These are phyloP conservation scores for Teleopsis dalmanni DNA, from an alignment of 1,140 invertebrate species.

Conservation along the genomic window DNA sequence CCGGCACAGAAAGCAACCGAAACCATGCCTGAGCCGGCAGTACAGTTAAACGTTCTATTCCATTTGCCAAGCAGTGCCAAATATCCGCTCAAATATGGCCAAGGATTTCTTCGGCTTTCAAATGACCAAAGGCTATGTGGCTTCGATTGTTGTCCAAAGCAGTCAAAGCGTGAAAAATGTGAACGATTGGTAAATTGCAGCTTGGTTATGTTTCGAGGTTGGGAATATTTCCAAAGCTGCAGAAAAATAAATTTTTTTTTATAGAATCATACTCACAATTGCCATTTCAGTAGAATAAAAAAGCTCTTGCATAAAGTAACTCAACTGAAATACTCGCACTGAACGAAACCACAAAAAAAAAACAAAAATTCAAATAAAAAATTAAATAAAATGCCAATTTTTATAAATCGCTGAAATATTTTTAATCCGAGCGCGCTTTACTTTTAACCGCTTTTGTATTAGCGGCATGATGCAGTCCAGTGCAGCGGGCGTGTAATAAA, in stretches of 20 bases:
- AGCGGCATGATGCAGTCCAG: conserved; percentile 15
- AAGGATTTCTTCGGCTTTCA: not conserved
- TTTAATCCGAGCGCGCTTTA: conserved; percentile 10
- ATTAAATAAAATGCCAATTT: not conserved
- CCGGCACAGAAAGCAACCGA: too few species aligned
- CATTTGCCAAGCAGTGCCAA: too few species aligned
- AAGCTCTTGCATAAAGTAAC: too few species aligned
- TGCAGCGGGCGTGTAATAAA: conserved; percentile 18
- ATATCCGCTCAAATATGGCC: not conserved
- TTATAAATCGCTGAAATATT: not conserved
- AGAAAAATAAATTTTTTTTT: not conserved
- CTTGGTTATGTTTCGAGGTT: not conserved
- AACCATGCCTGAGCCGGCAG: not conserved
- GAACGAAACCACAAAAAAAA: not conserved
- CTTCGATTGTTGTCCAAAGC: conserved; percentile 10
- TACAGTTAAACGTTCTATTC: not conserved
- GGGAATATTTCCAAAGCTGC: not conserved
- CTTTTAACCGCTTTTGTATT: conserved; percentile 5
- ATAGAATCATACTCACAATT: not conserved
- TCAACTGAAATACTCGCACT: conserved; percentile 2
- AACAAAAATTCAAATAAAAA: not conserved
- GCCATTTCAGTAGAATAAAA: too few species aligned
- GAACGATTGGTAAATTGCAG: conserved; percentile 38
- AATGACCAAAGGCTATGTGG: conserved; percentile 3
- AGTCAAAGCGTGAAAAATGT: conserved; percentile 26